These are phyloP conservation scores for Zonotrichia leucophrys DNA, from an alignment of 2,113 vertebrate genomes.

Conservation along the genomic window DNA sequence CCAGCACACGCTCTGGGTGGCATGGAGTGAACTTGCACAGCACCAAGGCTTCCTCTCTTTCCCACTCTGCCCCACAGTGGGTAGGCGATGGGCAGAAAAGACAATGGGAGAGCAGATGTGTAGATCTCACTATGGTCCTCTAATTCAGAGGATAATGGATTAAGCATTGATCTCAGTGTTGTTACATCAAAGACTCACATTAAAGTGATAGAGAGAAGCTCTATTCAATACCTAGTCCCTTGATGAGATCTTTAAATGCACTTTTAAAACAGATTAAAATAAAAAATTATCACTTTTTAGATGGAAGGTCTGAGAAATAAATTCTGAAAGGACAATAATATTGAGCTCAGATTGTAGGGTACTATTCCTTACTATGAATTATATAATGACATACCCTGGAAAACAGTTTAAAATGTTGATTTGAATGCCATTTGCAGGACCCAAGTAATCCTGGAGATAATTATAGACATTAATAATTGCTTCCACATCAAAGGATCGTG, in stretches of 20 bases:
- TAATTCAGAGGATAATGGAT: neutral
- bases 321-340: neutral
- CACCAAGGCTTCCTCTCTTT: neutral
- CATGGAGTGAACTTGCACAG: neutral
- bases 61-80: neutral
- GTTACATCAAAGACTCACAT: neutral
- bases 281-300: neutral
- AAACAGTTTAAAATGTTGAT: neutral
- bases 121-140: neutral
- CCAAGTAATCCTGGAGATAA: conserved; percentile 10
- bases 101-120: neutral
- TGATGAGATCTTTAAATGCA: neutral
- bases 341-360: neutral
- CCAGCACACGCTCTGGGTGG: neutral
- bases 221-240: neutral
- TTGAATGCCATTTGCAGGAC: neutral
- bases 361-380: neutral
- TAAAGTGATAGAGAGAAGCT: neutral
- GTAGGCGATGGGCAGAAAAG: neutral
- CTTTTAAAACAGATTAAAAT: neutral
- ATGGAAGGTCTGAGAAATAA: neutral
- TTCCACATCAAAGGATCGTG: neutral
- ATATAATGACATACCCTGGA: neutral
- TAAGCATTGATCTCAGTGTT: neutral
- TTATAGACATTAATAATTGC: conserved; percentile 21